A percentile compares a stretch with the other conserved stretches of the same genome.
Conservation (phyloP, 2,113 vertebrate species). For the Ploceus nigricollis region DNA sequence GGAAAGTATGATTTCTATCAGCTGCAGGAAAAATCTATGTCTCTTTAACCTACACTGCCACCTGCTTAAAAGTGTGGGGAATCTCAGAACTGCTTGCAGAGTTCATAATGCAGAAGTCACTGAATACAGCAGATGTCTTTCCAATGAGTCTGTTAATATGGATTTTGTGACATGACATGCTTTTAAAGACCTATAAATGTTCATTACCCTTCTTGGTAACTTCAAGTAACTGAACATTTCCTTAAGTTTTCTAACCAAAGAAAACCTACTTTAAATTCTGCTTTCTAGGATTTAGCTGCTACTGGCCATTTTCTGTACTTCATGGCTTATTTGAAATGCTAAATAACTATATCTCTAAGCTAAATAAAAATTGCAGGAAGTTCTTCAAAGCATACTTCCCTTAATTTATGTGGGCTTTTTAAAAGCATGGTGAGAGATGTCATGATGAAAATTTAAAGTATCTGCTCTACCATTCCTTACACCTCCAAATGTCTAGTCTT, state of each 20-base stretch:
- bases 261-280: background rate
- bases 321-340: constrained; percentile 12
- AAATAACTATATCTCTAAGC: background rate
- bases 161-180: background rate
- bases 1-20: background rate
- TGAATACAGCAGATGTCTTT: background rate
- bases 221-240: background rate
- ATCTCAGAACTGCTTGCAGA: constrained; percentile 35
- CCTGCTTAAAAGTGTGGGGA: constrained; percentile 54
- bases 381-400: background rate
- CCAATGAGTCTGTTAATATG: background rate
- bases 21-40: constrained; percentile 10
- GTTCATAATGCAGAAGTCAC: background rate
- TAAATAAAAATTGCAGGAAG: background rate
- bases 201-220: background rate
- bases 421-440: background rate
- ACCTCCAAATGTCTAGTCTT: background rate
- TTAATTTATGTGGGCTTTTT: background rate
- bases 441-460: background rate
- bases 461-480: background rate
- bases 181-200: background rate
- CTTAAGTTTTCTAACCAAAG: background rate
- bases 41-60: constrained; percentile 65
- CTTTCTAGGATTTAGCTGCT: background rate
- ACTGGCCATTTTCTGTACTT: background rate